These are phyloP conservation scores for Microplitis demolitor DNA, from an alignment of 1,140 invertebrate species.

Conservation along the genomic window DNA sequence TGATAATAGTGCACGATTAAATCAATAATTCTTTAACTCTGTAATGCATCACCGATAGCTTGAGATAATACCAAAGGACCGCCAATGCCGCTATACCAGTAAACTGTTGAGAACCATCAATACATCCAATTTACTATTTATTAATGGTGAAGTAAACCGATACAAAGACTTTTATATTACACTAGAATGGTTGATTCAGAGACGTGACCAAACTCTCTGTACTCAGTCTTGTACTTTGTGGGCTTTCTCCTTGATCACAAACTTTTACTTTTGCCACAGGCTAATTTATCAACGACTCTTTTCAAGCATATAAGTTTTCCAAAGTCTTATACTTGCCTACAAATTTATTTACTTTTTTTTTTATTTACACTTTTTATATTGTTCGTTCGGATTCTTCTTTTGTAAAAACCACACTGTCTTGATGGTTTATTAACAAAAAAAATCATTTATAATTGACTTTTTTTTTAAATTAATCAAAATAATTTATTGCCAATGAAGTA, in stretches of 20 bases:
- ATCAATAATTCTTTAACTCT: too few species aligned
- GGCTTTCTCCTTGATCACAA: constrained; percentile 54
- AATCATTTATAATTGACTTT: too few species aligned
- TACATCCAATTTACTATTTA: too few species aligned
- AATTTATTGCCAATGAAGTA: too few species aligned
- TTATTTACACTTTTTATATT: neutral
- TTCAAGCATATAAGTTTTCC: constrained; percentile 18
- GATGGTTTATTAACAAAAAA: too few species aligned
- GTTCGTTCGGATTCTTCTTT: neutral
- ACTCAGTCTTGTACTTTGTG: constrained; percentile 29
- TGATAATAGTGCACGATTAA: too few species aligned
- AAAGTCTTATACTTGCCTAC: neutral
- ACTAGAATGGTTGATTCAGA: neutral
- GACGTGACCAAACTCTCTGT: constrained; percentile 23
- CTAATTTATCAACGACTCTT: constrained; percentile 39
- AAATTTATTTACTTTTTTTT: neutral
- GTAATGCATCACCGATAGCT: too few species aligned
- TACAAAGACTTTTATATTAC: neutral
- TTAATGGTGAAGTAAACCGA: neutral
- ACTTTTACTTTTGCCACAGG: constrained; percentile 61
- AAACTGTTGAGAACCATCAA: too few species aligned
- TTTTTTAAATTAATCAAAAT: too few species aligned
- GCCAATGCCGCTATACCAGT: too few species aligned
- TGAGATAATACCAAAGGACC: too few species aligned
- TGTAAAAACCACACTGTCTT: too few species aligned